These are phyloP conservation scores for Campoplex capitator DNA, from an alignment of 2,888 invertebrate species.

Conservation along the genomic window DNA sequence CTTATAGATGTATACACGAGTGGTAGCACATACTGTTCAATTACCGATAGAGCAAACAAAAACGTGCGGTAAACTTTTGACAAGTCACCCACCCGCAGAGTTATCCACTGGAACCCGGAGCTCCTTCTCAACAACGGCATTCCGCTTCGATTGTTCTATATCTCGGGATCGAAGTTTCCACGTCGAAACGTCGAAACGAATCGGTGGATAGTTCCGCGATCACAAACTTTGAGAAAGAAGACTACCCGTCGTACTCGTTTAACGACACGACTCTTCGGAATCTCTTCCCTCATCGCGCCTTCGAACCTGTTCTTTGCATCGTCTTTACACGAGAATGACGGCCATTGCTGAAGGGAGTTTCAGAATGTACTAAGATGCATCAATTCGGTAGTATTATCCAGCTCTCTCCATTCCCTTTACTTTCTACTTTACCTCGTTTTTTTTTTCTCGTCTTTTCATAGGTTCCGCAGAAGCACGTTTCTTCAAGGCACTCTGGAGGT, in stretches of 20 bases:
- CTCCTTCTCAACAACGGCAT: slow-evolving; percentile 9
- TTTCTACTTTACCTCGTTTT: slow-evolving; percentile 12
- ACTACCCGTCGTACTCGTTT: slow-evolving; percentile 43
- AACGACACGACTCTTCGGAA: slow-evolving; percentile 45
- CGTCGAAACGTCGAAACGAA: slow-evolving; percentile 56
- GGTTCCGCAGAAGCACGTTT: slow-evolving; percentile 31
- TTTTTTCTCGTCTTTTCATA: neutral
- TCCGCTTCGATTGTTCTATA: slow-evolving; percentile 45
- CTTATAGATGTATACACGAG: neutral
- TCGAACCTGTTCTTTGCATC: slow-evolving; percentile 22
- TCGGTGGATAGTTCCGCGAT: slow-evolving; percentile 48
- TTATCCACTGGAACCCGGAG: slow-evolving; percentile 22
- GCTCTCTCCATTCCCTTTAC: slow-evolving; percentile 40
- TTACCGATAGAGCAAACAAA: slow-evolving; percentile 12
- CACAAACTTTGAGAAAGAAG: slow-evolving; percentile 59
- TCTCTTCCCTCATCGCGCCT: neutral
- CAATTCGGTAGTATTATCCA: slow-evolving; percentile 27
- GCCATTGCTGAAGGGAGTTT: slow-evolving; percentile 13
- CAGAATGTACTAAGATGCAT: slow-evolving; percentile 36
- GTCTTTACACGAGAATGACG: slow-evolving; percentile 8
- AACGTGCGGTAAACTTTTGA: slow-evolving; percentile 28
- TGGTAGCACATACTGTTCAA: neutral
- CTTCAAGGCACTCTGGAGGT: slow-evolving; percentile 22
- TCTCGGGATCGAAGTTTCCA: slow-evolving; percentile 32
- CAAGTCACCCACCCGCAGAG: slow-evolving; percentile 6